These are phyloP conservation scores for Ctenochaetus hawaiiensis DNA, from an alignment of 2,797 vertebrate species.

Conservation along the genomic window DNA sequence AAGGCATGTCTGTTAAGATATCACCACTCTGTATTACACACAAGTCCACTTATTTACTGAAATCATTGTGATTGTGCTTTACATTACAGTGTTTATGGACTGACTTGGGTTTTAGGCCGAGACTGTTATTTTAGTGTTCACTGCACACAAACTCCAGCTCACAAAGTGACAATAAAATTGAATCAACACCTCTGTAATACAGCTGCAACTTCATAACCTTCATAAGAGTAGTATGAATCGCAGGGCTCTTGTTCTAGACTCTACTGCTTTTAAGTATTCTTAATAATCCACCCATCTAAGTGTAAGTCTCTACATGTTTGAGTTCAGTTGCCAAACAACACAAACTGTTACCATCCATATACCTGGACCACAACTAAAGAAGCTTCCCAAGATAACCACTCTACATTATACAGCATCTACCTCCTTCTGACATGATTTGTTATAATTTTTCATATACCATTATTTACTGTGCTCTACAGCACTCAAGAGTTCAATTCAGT, in stretches of 20 bases:
- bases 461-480: neutral
- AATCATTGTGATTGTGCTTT: neutral
- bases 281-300: neutral
- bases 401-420: neutral
- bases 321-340: constrained; percentile 43
- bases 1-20: neutral
- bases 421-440: neutral
- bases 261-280: neutral
- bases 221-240: neutral
- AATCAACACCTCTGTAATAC: neutral
- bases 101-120: neutral
- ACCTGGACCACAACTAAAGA: neutral
- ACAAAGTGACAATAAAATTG: neutral
- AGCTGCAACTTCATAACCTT: neutral
- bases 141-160: neutral
- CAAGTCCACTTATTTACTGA: neutral
- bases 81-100: neutral
- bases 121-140: neutral
- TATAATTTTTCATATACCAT: neutral
- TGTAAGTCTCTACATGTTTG: constrained; percentile 6
- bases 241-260: neutral
- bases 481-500: neutral
- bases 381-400: neutral
- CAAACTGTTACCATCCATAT: constrained; percentile 25
- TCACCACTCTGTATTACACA: neutral